Conservation (phyloP, 2,113 vertebrate genomes). For the Hypomesus transpacificus region DNA sequence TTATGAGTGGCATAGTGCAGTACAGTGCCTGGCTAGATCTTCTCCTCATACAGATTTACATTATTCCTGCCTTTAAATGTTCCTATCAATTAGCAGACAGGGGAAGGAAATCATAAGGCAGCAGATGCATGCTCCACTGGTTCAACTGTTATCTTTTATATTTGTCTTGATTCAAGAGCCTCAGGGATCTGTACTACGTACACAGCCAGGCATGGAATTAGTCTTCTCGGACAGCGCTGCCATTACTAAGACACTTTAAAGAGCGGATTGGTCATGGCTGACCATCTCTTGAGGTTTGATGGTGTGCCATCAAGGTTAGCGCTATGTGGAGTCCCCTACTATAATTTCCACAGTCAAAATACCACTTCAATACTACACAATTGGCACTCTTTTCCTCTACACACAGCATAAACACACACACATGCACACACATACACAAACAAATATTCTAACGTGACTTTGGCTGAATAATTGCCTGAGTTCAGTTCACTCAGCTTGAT, state of each 20-base stretch:
- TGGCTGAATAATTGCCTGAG: slow-evolving; percentile 29
- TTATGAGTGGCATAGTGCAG: background rate
- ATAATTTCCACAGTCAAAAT: no score
- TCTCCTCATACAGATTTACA: slow-evolving; percentile 5
- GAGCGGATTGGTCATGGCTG: background rate
- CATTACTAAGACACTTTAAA: background rate
- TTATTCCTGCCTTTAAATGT: slow-evolving; percentile 36
- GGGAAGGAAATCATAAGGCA: slow-evolving; percentile 40
- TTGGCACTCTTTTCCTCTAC: background rate
- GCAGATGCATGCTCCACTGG: slow-evolving; percentile 37
- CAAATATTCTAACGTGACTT: background rate
- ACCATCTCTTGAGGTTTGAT: no score
- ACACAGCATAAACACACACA: background rate
- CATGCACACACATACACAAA: background rate
- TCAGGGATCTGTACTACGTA: background rate
- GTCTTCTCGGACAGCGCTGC: background rate
- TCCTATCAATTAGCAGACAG: slow-evolving; percentile 49
- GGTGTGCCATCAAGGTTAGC: no score
- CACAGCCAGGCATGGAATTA: slow-evolving; percentile 1
- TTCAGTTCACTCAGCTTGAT: slow-evolving; percentile 46
- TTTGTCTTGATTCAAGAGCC: slow-evolving; percentile 12
- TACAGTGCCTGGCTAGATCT: background rate
- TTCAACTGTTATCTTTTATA: slow-evolving; percentile 54
- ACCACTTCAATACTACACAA: background rate
- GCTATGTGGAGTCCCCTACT: no score